Evolutionary conservation across 2,113 vertebrate genomes (phyloP).

Genomic region (Nannospalax galili): DNA sequence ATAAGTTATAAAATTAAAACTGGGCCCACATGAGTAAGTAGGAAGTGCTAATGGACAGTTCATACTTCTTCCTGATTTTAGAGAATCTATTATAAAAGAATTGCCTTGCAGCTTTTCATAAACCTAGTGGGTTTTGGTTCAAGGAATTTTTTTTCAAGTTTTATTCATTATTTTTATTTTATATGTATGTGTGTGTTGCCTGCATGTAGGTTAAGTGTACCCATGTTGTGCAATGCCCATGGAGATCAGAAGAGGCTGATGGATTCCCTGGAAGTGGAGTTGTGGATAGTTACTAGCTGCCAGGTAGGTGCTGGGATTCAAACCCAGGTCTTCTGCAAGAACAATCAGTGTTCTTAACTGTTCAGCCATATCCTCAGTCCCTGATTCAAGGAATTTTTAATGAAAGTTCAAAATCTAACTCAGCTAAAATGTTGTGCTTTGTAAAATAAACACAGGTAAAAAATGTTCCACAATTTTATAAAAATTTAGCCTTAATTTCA

Average conservation of each 20-base stretch:
- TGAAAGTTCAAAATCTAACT: neutral
- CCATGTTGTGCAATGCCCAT: no score
- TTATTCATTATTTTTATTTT: no score
- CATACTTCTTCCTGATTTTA: slow-evolving; percentile 5
- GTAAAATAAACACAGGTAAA: neutral
- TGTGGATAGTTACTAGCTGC: no score
- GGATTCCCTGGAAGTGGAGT: no score
- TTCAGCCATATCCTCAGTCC: no score
- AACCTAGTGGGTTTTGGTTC: neutral
- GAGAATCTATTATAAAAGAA: slow-evolving; percentile 18
- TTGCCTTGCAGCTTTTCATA: neutral
- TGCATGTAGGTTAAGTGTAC: no score
- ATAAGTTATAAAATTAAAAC: slow-evolving; percentile 57
- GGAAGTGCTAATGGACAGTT: slow-evolving; percentile 66
- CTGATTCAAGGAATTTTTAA: neutral
- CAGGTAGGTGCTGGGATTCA: no score
- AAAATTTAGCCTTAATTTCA: neutral
- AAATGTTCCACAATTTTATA: neutral
- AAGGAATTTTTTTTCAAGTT: neutral
- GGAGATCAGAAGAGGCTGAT: no score
- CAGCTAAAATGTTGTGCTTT: neutral
- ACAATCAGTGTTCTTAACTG: no score
- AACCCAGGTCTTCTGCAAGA: no score
- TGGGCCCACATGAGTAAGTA: slow-evolving; percentile 45
- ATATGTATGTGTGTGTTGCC: no score